Conservation (phyloP, 2,888 invertebrate genomes). For the Proisotoma minuta region DNA sequence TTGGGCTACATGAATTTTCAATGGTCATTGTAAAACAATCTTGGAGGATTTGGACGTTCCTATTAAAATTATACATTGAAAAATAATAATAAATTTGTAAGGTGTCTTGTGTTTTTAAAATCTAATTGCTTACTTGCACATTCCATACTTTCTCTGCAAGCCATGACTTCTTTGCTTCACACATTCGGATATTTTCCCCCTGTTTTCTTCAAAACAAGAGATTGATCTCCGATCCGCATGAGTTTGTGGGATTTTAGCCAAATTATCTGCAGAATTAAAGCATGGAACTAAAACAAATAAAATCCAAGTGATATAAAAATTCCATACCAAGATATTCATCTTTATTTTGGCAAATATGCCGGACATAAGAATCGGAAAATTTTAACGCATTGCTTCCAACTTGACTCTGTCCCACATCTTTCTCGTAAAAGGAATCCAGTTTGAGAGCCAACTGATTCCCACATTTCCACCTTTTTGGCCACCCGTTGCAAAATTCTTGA, state of each 20-base stretch:
- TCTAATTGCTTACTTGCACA: not conserved
- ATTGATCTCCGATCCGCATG: constrained; percentile 18
- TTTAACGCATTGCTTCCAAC: constrained; percentile 26
- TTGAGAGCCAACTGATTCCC: constrained; percentile 19
- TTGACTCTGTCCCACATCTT: constrained; percentile 18
- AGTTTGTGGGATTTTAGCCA: not conserved
- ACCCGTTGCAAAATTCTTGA: constrained; percentile 22
- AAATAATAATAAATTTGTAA: too few species aligned
- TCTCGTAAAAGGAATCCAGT: constrained; percentile 25
- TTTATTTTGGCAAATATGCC: constrained; percentile 25
- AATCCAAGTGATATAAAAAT: not conserved
- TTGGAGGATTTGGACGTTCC: constrained; percentile 5
- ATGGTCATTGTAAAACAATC: constrained; percentile 4
- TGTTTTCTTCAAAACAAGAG: constrained; percentile 17
- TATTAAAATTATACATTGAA: constrained; percentile 7
- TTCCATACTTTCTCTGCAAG: not conserved
- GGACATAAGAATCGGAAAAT: constrained; percentile 25
- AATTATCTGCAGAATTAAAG: not conserved
- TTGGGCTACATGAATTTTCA: constrained; percentile 3
- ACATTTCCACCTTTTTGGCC: constrained; percentile 25
- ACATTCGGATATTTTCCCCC: constrained; percentile 14
- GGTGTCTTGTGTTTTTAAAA: too few species aligned
- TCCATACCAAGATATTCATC: constrained; percentile 22
- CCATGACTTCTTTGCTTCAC: not conserved
- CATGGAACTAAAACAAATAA: not conserved